These are phyloP conservation scores for Bimastos eiseni DNA, from an alignment of 2,888 invertebrate species.

Conservation along the genomic window DNA sequence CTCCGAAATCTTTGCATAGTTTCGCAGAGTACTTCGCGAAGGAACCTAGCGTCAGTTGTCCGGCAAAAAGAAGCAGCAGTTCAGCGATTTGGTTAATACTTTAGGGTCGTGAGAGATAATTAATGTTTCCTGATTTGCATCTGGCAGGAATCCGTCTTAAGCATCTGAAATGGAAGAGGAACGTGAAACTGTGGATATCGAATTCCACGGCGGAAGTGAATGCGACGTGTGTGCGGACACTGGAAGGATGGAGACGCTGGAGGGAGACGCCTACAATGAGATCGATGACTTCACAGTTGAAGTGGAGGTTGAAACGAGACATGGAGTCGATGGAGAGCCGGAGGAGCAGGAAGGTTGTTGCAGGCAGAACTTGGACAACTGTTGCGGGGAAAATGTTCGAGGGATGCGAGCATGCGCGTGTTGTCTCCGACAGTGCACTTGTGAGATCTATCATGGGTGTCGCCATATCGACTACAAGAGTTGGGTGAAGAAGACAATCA, in stretches of 20 bases:
- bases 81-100: not conserved
- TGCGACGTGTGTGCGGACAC: not conserved
- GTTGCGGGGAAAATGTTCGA: not conserved
- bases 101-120: not conserved
- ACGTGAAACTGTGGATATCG: not conserved
- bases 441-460: not conserved
- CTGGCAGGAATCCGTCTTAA: constrained; percentile 3
- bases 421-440: not conserved
- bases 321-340: constrained; percentile 26
- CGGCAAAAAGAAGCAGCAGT: not conserved
- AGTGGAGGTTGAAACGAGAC: not conserved
- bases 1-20: not conserved
- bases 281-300: not conserved
- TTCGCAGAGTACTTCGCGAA: not conserved
- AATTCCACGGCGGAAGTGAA: constrained; percentile 3
- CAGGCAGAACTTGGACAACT: not conserved
- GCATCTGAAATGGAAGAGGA: not conserved
- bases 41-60: not conserved
- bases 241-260: constrained; percentile 19
- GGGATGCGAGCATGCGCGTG: not conserved
- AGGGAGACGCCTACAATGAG: constrained; percentile 25
- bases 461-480: constrained; percentile 25
- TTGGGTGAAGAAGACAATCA: constrained; percentile 25
- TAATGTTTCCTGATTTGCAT: constrained; percentile 1
- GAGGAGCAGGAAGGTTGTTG: constrained; percentile 17